These are phyloP conservation scores for Hydrozoanthus gracilis DNA, from an alignment of 92 coral and sea anemone genomes.

Conservation along the genomic window DNA sequence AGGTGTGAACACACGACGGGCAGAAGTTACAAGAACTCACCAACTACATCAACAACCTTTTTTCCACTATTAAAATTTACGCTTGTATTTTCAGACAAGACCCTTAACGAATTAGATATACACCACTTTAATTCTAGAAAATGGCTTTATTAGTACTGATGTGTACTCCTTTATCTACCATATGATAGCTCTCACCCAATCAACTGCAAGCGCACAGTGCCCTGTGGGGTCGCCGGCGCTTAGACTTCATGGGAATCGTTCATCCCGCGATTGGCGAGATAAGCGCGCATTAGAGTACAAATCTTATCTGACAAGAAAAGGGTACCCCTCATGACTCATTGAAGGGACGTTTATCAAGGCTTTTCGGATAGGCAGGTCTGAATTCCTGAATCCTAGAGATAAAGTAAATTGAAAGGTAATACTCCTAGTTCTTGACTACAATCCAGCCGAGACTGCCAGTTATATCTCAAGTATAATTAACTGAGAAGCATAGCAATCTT, in stretches of 20 bases:
- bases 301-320: not conserved
- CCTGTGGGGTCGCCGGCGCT: constrained; percentile 3
- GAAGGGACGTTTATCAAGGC: not conserved
- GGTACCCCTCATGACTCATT: not conserved
- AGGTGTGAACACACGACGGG: constrained; percentile 27
- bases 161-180: constrained; percentile 25
- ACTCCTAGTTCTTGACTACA: constrained; percentile 38
- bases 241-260: not conserved
- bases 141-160: constrained; percentile 38
- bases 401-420: constrained; percentile 12
- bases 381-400: constrained; percentile 9
- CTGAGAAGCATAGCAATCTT: not conserved
- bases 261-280: not conserved
- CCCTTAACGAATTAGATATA: constrained; percentile 26
- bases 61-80: constrained; percentile 10
- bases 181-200: constrained; percentile 30
- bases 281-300: not conserved
- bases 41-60: constrained; percentile 5
- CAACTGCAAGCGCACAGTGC: constrained; percentile 37
- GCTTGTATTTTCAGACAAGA: constrained; percentile 18
- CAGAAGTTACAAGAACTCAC: constrained; percentile 43
- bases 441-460: constrained; percentile 27
- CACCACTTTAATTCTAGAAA: constrained; percentile 5
- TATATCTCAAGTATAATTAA: constrained; percentile 8
- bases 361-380: not conserved